These are phyloP conservation scores for Sphyrna mokarran DNA, from an alignment of 2,113 vertebrate species.

Conservation along the genomic window DNA sequence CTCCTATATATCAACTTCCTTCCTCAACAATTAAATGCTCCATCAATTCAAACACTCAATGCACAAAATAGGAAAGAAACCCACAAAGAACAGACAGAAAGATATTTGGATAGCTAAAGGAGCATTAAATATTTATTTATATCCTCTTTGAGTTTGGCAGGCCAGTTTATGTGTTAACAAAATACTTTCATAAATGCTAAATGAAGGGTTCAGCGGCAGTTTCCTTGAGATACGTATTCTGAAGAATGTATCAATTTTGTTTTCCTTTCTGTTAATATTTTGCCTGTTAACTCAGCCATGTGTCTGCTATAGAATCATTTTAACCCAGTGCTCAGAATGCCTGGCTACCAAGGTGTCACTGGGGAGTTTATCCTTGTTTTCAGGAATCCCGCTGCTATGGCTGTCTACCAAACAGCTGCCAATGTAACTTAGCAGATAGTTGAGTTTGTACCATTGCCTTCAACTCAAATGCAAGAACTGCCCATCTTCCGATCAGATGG, in stretches of 20 bases:
- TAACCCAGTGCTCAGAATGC: neutral
- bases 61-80: neutral
- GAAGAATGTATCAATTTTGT: neutral
- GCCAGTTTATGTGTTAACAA: neutral
- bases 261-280: neutral
- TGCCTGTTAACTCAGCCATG: neutral
- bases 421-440: neutral
- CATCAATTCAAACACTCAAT: neutral
- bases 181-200: neutral
- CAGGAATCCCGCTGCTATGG: neutral
- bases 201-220: neutral
- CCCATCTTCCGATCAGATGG: neutral
- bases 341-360: neutral
- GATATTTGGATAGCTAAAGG: neutral
- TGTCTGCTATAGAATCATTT: neutral
- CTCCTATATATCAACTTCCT: neutral
- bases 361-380: neutral
- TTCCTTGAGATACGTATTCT: neutral
- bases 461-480: neutral
- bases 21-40: neutral
- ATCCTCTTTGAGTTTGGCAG: neutral
- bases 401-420: neutral
- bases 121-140: constrained; percentile 8
- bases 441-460: neutral
- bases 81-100: neutral